phyloP scores from a whole-genome alignment of 2,113 vertebrate genomes.

The Amblyopsis rosae region DNA sequence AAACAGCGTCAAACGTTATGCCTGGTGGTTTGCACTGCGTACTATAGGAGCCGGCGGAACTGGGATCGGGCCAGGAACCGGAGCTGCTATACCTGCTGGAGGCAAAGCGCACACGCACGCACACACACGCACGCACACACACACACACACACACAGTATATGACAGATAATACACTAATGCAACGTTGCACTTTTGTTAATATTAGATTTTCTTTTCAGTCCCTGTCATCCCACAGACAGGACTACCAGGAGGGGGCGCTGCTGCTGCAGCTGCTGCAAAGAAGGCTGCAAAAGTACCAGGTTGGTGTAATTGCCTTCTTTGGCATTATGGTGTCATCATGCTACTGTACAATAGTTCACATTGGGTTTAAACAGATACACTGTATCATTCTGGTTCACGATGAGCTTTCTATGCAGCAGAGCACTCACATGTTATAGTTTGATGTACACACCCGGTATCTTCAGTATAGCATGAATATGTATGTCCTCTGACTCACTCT shows the following conservation, averaged over 20 bases:
- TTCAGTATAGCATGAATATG: background rate
- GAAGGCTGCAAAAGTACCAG: constrained; percentile 81
- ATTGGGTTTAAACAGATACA: background rate
- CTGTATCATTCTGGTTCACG: background rate
- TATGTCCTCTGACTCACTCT: constrained; percentile 19
- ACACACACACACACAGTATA: background rate
- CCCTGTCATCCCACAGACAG: constrained; percentile 77
- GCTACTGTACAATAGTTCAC: no score
- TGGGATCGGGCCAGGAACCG: constrained; percentile 55
- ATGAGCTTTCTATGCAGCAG: background rate
- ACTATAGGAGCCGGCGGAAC: constrained; percentile 41
- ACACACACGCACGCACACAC: background rate
- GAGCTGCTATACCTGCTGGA: constrained; percentile 56
- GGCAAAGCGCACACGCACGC: constrained; percentile 34
- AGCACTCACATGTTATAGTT: background rate
- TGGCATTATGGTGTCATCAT: no score
- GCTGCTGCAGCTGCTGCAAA: constrained; percentile 60
- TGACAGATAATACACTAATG: no score
- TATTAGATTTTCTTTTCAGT: constrained; percentile 41
- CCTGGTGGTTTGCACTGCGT: background rate
- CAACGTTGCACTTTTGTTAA: no score
- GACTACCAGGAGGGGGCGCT: constrained; percentile 69
- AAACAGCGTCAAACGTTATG: no score
- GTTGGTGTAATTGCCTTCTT: constrained; percentile 53
- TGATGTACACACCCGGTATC: background rate